Evolutionary conservation across 2,113 vertebrate genomes (phyloP).

Genomic region (Podocnemis expansa): DNA sequence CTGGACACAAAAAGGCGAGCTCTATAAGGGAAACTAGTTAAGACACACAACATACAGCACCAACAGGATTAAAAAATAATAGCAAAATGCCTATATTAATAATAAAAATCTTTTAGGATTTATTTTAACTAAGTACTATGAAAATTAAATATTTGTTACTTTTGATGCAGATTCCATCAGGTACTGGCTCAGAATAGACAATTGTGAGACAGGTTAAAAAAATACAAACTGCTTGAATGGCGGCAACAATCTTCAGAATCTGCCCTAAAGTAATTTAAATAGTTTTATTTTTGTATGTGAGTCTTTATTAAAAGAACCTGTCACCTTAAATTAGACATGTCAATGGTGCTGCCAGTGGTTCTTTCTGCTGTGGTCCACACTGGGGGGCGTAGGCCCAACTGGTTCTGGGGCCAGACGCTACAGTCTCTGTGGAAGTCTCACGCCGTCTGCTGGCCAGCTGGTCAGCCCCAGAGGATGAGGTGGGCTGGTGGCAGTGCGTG

Average conservation of each 20-base stretch:
- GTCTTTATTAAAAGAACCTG: not conserved
- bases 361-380: too few relatives aligned
- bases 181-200: constrained; percentile 1
- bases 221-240: not conserved
- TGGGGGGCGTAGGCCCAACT: too few relatives aligned
- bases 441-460: too few relatives aligned
- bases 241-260: constrained; percentile 15
- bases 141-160: constrained; percentile 22
- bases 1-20: not conserved
- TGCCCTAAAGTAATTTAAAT: not conserved
- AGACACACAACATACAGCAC: not conserved
- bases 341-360: too few relatives aligned
- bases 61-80: constrained; percentile 4
- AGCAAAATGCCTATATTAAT: constrained; percentile 9
- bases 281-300: not conserved
- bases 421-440: too few relatives aligned
- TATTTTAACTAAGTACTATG: constrained; percentile 45
- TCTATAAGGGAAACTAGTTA: constrained; percentile 17
- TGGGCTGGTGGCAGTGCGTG: too few relatives aligned
- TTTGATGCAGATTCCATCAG: constrained; percentile 18
- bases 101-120: constrained; percentile 42
- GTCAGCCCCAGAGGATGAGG: too few relatives aligned
- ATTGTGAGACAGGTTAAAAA: constrained; percentile 13
- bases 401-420: too few relatives aligned
- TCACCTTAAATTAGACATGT: too few relatives aligned